Conservation (phyloP, 2,797 vertebrate genomes). For the Pagetopsis macropterus region DNA sequence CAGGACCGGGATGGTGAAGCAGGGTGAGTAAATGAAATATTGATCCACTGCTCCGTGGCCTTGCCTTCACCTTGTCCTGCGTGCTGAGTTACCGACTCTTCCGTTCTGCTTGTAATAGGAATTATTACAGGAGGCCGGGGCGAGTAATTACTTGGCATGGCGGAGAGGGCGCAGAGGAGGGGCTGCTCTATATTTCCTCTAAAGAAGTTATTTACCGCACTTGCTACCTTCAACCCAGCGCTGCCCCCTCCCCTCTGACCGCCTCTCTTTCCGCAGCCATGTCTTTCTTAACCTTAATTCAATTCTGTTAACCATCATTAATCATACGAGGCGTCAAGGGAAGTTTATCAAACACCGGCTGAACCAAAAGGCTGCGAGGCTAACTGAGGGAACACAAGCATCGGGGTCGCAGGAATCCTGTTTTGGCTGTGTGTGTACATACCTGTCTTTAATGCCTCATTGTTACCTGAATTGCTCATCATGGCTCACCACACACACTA, state of each 20-base stretch:
- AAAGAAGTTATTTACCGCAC: constrained; percentile 94
- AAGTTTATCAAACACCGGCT: constrained; percentile 90
- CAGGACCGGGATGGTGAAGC: constrained; percentile 91
- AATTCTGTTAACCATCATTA: constrained; percentile 94
- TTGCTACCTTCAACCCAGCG: constrained; percentile 73
- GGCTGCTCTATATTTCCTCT: constrained; percentile 93
- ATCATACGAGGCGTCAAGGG: constrained; percentile 90
- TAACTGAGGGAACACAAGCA: constrained; percentile 53
- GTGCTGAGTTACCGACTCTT: constrained; percentile 99
- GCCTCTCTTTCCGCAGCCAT: constrained; percentile 83
- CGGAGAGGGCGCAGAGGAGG: constrained; percentile 76
- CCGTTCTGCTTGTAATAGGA: constrained; percentile 99
- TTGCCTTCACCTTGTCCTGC: constrained; percentile 99
- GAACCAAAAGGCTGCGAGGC: constrained; percentile 55
- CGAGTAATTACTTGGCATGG: constrained; percentile 98
- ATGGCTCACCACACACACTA: not conserved
- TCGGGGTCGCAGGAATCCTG: constrained; percentile 39
- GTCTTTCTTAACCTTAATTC: constrained; percentile 94
- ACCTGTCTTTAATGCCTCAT: constrained; percentile 21
- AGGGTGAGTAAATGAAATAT: constrained; percentile 99
- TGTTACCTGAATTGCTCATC: not conserved
- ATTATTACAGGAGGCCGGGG: constrained; percentile 99
- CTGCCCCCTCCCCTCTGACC: constrained; percentile 64
- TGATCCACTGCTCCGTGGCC: constrained; percentile 96
- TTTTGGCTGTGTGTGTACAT: not conserved